Evolutionary conservation across 2,113 vertebrate genomes (phyloP).

Genomic region (Deroptyus accipitrinus): DNA sequence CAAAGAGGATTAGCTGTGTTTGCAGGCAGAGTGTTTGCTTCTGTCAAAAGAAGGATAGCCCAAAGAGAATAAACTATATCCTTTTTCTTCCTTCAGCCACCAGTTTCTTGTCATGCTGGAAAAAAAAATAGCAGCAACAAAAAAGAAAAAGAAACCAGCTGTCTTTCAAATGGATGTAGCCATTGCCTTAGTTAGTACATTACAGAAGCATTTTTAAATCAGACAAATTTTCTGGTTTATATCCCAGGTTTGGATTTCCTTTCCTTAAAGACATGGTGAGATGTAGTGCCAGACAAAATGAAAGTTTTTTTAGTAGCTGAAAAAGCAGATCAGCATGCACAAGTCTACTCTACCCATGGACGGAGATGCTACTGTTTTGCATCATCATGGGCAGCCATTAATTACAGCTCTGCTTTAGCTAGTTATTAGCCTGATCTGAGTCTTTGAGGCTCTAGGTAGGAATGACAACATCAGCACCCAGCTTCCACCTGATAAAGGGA

Average conservation of each 20-base stretch:
- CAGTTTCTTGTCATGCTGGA: slow-evolving; percentile 29
- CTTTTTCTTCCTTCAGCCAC: slow-evolving; percentile 13
- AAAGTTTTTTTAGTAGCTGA: slow-evolving; percentile 12
- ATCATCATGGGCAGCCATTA: background rate
- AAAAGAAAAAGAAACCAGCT: slow-evolving; percentile 30
- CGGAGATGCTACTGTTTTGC: background rate
- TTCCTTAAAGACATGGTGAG: background rate
- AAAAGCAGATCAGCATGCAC: background rate
- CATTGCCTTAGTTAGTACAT: slow-evolving; percentile 47
- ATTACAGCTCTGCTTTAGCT: background rate
- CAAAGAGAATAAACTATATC: slow-evolving; percentile 18
- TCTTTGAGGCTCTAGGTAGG: background rate
- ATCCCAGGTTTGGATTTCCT: slow-evolving; percentile 31
- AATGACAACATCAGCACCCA: background rate
- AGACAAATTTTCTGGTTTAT: slow-evolving; percentile 37
- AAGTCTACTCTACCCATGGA: background rate
- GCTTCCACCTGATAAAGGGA: background rate
- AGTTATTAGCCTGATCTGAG: background rate
- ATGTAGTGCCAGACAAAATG: slow-evolving; percentile 32
- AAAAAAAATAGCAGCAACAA: background rate
- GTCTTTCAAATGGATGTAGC: slow-evolving; percentile 33
- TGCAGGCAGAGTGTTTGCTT: slow-evolving; percentile 28
- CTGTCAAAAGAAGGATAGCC: slow-evolving; percentile 10
- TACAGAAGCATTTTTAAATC: slow-evolving; percentile 17
- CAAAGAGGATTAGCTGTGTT: slow-evolving; percentile 22